A percentile compares a stretch with the other conserved stretches of the same genome.
Conservation (phyloP, 2,797 vertebrate genomes). For the Gymnoscopelus braueri region DNA sequence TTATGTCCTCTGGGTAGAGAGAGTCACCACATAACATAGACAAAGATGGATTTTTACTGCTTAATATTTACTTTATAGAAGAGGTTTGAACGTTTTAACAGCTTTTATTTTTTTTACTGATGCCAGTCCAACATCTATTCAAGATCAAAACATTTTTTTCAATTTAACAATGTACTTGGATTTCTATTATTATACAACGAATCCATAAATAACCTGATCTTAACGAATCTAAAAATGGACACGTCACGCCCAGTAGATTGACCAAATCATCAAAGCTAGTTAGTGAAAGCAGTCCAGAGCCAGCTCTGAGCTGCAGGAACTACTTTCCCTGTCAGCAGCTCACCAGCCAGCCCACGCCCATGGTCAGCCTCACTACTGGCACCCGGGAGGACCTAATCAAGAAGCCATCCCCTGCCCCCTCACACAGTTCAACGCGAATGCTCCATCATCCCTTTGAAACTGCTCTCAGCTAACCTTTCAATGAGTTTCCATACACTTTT, state of each 20-base stretch:
- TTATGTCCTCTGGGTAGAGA: too few relatives aligned
- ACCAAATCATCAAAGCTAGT: not conserved
- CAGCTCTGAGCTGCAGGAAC: constrained; percentile 8
- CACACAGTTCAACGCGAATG: constrained; percentile 59
- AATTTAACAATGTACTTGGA: not conserved
- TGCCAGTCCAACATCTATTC: not conserved
- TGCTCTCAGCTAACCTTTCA: constrained; percentile 52
- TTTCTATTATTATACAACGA: not conserved
- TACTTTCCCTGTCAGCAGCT: constrained; percentile 41
- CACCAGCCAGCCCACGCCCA: constrained; percentile 53
- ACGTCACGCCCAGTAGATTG: not conserved
- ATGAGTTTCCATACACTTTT: constrained; percentile 55
- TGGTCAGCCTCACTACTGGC: constrained; percentile 66
- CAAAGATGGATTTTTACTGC: not conserved
- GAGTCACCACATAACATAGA: not conserved
- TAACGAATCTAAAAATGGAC: not conserved
- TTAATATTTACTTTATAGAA: not conserved
- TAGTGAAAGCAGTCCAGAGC: constrained; percentile 5
- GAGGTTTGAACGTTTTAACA: not conserved
- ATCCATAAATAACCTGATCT: not conserved
- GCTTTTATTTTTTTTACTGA: not conserved
- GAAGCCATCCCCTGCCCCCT: constrained; percentile 49
- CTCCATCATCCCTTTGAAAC: constrained; percentile 55
- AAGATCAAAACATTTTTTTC: not conserved
- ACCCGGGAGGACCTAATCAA: constrained; percentile 60